Evolutionary conservation across 2,888 invertebrate genomes (phyloP), one percentile per base, ranked within the genome.

Genomic region (Aphelenchoides bicaudatus): DNA sequence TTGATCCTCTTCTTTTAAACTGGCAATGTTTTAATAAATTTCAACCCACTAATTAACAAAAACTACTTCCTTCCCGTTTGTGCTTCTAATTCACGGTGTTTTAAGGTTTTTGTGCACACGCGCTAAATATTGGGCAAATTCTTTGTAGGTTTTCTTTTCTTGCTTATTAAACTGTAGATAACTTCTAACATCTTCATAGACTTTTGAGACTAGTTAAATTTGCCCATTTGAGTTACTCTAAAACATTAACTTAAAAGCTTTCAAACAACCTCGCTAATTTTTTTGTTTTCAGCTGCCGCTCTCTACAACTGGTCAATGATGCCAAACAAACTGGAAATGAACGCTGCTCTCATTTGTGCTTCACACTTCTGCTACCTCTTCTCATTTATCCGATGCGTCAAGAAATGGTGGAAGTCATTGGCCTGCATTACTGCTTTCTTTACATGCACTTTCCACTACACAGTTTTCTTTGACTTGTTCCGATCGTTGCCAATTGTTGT

Each of bases 281-380:
- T 38, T 6, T 1, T 34, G n/a, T 50, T 63, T 63, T 46, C 31
- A 63, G 65, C 65, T 3, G 34, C 56, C 29, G 67, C 67, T 23
- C 51, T 65, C 37, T 65, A 67, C 56, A 39, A 67, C 43, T 65
- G 65, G 65, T 59, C 67, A 3, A 38, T 65, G 28, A 54, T 49
- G 23, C 65, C 65, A 2, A 48, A 55, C 21, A 65, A 67, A 38
- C 28, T 65, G 30, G 66, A 68, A 38, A 47, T 54, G 16, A 65
- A 54, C 31, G 67, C 67, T 3, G 39, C 53, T 25, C 46, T 63
- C 28, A 68, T 65, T 39, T 63, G 67, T 34, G 49, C 55, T 25
- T 51, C 67, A 16, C 67, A 65, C 39, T 19, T 47, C 34, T 39
- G 53, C 25, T 65, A 65, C 30, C 48, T 65, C 27, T 47, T 62